phyloP scores from a whole-genome alignment of 2,888 invertebrate species.

The Erpobdella octoculata region DNA sequence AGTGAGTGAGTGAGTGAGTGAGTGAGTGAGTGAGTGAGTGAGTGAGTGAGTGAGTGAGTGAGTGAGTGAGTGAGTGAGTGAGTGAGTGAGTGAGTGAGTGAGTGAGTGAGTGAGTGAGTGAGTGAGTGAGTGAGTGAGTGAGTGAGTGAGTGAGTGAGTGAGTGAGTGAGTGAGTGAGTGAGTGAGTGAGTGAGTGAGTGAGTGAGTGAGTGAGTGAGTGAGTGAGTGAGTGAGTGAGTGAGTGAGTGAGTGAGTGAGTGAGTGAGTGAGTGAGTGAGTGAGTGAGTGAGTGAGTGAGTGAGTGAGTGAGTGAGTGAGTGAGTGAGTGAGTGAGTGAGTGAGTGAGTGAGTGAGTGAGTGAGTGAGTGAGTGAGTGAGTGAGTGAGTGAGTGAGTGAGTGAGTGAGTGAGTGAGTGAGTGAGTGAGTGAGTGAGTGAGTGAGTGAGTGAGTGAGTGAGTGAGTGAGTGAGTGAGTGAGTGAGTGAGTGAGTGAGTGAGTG shows the following conservation, averaged over 20 bases:
- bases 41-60: neutral
- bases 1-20: conserved; percentile 9
- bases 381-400: conserved; percentile 28
- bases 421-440: conserved; percentile 22
- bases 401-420: conserved; percentile 22
- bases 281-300: conserved; percentile 34
- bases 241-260: conserved; percentile 25
- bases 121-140: neutral
- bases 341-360: conserved; percentile 19
- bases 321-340: conserved; percentile 32
- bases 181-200: neutral
- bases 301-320: conserved; percentile 34
- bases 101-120: neutral
- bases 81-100: neutral
- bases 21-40: neutral
- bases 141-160: neutral
- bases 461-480: conserved; percentile 31
- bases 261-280: conserved; percentile 34
- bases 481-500: conserved; percentile 32
- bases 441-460: conserved; percentile 18
- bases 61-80: neutral
- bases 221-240: conserved; percentile 7
- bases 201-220: neutral
- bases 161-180: neutral
- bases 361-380: conserved; percentile 22